Base-by-base conservation (phyloP, 2,888 invertebrate species). In the Hymenopus coronatus region DNA sequence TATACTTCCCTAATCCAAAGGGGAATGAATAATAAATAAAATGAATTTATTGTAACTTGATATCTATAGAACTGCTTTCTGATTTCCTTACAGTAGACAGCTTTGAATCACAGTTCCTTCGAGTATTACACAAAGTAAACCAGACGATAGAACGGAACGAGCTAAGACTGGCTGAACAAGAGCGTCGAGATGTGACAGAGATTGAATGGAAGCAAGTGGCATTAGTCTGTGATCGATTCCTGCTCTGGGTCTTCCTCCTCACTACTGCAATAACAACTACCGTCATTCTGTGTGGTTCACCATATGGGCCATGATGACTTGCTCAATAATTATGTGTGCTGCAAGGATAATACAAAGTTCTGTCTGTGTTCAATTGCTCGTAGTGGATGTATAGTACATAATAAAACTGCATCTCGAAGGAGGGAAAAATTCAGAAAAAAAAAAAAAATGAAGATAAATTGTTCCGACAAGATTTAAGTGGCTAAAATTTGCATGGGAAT, bases 171-270 rank as follows among this genome's bases (percentile, higher is more conserved):
- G 95, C 96, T 0, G 97, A 97, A 91, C 97, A 96, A 92, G 97
- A 98, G 92, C 94, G 96, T 88, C 94, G 96, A 88, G 97, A 98
- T 91, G 94, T 96, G 87, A 96, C 97, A 90, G 97, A 97, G 92
- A 93, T 97, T 88, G 98, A 98, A 93, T 98, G 98, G 98, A 97
- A 96, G 91, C 96, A 96, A 92, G 93, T 97, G 90, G 97, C 98
- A 1, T 95, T 98, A 88, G 97, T 98, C 25, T 95, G 97, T 90
- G 98, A 98, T 93, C 95, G 97, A 82, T 95, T 97, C 6, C 94
- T 97, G 0, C 94, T 97, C 27, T 96, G 96, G 89, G 95, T 97
- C 30, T 97, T 97, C 93, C 95, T 97, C 90, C 93, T 97, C 90
- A 96, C 96, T 89, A 97, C 97, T 14, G 95, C 96, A 87, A 95